Evolutionary conservation across 2,888 invertebrate species (phyloP), one percentile per base, ranked within the genome.

Genomic region (Clusia tigrina): DNA sequence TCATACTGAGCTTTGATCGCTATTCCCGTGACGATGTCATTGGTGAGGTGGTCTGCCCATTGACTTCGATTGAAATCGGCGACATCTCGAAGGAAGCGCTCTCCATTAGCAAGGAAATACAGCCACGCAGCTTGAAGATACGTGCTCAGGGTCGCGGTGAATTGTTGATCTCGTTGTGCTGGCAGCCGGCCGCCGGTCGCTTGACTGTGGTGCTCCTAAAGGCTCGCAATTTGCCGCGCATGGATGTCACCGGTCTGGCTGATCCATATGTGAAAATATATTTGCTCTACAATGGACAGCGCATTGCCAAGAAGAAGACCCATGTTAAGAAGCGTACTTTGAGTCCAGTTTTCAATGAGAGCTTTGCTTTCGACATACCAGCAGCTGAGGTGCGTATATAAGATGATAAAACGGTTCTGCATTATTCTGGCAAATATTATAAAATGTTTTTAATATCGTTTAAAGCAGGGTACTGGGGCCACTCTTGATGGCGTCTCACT

Each of bases 321-420:
- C 98, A 98, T 83, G 97, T 98, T 55, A 98, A 98, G 88, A 98
- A 97, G 84, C 89, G 97, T 62, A 98, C 98, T 1, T 87, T 97
- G 74, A 96, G 96, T 86, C 99, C 98, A 0, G 97, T 99, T 61
- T 99, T 97, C 88, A 99, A 99, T 86, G 98, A 99, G 85, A 96
- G 96, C 59, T 98, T 99, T 85, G 94, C 96, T 60, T 98, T 98
- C 83, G 98, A 98, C 78, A 94, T 98, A 70, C 97, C 96, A 18
- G 89, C 91, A 55, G 88, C 86, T 81, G 86, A 85, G 91, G 83
- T 83, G 62, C 66, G 74, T 64, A 10, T 2, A 23, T 23, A 6
- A 32, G 22, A 20, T 42, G 42, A 6, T n/a, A 22, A 58, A 5
- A 3, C 1, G 1, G 38, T 1, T 51, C n/a, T n/a, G n/a, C n/a